Base-by-base conservation (phyloP, 1,140 invertebrate genomes). In the Drosophila carrolli region DNA sequence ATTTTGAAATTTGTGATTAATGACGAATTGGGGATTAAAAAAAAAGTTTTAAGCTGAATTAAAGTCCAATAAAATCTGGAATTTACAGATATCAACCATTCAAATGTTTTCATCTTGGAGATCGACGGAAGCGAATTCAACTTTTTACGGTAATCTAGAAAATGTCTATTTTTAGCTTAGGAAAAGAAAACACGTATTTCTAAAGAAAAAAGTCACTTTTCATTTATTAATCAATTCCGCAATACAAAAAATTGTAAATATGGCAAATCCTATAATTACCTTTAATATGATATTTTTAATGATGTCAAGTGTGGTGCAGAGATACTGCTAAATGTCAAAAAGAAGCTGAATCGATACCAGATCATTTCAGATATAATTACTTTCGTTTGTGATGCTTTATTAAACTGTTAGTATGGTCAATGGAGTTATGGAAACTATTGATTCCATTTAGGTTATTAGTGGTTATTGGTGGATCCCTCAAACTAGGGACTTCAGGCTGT, bases 231-330 rank as follows among this genome's bases (percentile, higher is more conserved):
- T 44, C n/a, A 7, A 11, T 23, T 46, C 46, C 19, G 11, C 10
- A 50, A 29, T 50, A 50, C 47, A 50, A 32, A 32, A 16, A 11
- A 19, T 53, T 53, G 14, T 53, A 53, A 16, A 40, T 5, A 40
- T 40, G 29, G 29, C 29, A 40, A 40, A 40, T 40, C 37, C 10
- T 37, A 37, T 37, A 9, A 10, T 9, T 37, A 37, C 37, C 9
- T 10, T 38, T 10, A 38, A 38, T 32, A 9, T 10, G 47, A n/a
- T 29, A 48, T 8, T 4, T 27, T 29, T 4, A n/a, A 13, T 48
- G 1, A 14, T 29, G 27, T 48, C 11, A 48, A 14, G 46, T 13
- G 23, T 1, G 1, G 8, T 27, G 13, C 11, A 11, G 11, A 48
- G 2, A n/a, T 48, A n/a, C 13, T n/a, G 23, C 13, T 32, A 14